A percentile compares a stretch with the other conserved stretches of the same genome.
phyloP scores from a whole-genome alignment of 2,888 invertebrate species.

The Terebella lapidaria region DNA sequence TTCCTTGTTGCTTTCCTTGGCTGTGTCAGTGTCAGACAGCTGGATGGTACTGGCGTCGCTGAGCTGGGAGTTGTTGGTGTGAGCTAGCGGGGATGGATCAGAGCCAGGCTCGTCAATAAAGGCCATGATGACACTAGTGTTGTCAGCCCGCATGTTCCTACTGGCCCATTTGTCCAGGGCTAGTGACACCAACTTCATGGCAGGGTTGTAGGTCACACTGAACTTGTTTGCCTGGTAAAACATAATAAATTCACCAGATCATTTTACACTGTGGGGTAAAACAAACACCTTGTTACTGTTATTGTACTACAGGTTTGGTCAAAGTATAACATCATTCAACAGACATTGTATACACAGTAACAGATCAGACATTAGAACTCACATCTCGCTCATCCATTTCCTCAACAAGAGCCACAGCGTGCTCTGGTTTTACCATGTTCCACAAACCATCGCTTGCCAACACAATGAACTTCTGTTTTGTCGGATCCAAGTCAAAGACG shows the following conservation, averaged over 20 bases:
- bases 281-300: too few relatives aligned
- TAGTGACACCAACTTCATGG: conserved; percentile 78
- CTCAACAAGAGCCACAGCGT: conserved; percentile 67
- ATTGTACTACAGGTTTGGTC: too few relatives aligned
- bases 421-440: conserved; percentile 85
- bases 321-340: too few relatives aligned
- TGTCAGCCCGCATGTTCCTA: conserved; percentile 87
- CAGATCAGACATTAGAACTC: too few relatives aligned
- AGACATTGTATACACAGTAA: neutral
- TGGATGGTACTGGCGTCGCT: neutral
- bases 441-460: conserved; percentile 95
- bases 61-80: neutral
- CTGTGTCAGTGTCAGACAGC: neutral
- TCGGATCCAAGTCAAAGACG: conserved; percentile 73
- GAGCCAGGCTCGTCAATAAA: neutral
- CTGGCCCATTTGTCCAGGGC: conserved; percentile 79
- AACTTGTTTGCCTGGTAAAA: too few relatives aligned
- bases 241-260: too few relatives aligned
- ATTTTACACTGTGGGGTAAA: too few relatives aligned
- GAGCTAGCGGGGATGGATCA: neutral
- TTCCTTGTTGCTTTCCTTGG: neutral
- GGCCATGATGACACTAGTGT: conserved; percentile 82
- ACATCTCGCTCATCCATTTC: too few relatives aligned
- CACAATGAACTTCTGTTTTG: conserved; percentile 71
- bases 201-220: too few relatives aligned